phyloP scores from a whole-genome alignment of 2,113 vertebrate species.

The Hucho hucho region DNA sequence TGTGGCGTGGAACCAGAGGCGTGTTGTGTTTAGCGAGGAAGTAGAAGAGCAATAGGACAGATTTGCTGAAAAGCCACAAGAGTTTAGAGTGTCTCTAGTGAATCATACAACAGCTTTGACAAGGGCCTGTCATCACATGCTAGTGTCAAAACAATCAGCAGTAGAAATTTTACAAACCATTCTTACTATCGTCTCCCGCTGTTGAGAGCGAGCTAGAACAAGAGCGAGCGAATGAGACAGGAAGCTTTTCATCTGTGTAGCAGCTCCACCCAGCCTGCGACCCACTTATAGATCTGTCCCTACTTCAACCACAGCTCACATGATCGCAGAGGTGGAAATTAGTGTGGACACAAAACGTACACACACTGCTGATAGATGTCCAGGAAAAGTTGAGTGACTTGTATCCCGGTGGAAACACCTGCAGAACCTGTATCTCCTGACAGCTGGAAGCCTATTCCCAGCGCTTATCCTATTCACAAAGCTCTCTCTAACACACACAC shows the following conservation, averaged over 20 bases:
- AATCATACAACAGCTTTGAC: constrained; percentile 12
- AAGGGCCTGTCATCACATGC: constrained; percentile 13
- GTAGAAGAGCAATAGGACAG: neutral
- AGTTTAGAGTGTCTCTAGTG: neutral
- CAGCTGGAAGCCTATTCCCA: no score
- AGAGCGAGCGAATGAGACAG: no score
- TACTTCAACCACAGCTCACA: constrained; percentile 17
- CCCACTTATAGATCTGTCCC: constrained; percentile 6
- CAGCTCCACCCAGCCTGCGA: neutral
- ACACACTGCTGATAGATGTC: neutral
- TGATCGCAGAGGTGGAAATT: constrained; percentile 9
- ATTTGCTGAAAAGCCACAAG: neutral
- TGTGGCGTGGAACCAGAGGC: neutral
- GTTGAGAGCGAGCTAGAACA: constrained; percentile 1
- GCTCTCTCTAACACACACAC: no score
- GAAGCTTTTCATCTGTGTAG: no score
- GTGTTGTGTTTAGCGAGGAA: neutral
- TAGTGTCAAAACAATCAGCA: constrained; percentile 28
- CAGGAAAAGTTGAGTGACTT: no score
- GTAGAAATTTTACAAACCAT: neutral
- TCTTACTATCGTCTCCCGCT: constrained; percentile 3
- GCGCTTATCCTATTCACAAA: no score
- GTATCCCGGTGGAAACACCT: no score
- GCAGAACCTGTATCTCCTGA: no score
- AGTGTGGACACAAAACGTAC: neutral